Evolutionary conservation across 1,140 invertebrate species (phyloP), one percentile per base, ranked within the genome.

Genomic region (Lanistes nyassanus): DNA sequence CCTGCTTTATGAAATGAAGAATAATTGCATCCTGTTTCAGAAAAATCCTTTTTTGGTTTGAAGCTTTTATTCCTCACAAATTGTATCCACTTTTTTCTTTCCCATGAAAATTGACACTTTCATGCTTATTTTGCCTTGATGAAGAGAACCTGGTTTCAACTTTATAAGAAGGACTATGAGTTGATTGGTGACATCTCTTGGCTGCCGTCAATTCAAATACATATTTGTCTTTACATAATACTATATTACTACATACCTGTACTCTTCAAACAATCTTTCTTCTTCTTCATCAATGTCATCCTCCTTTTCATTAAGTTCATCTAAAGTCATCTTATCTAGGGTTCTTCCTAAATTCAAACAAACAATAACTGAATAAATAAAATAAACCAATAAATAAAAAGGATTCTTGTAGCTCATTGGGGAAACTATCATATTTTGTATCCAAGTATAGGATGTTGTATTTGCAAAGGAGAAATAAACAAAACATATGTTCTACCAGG

Each of bases 211-310:
- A 53, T 53, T 13, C 51, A 7, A n/a, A 60, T 26, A 60, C 29
- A 16, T 47, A 31, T 1, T 71, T 71, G 13, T 26, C 53, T 71
- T 3, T 71, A 16, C 47, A 21, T 13, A 26, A 3, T 19, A 51
- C 23, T 56, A 47, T 31, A 36, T 62, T 60, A 36, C 39, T 36
- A 47, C 68, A 37, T 36, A 91, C 98, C 97, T 91, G 79, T 88
- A 89, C 72, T 84, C 80, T 78, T 89, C 87, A 84, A 90, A 89
- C 58, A 89, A 84, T 69, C 85, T 79, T 74, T 89, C 87, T 58
- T 98, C 96, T 68, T 97, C 97, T 90, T 98, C 97, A 91, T 98
- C 97, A 16, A 98, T 88, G 84, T 97, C 95, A 90, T 98, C 97
- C 86, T 89, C 88, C 34, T 83, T 85, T 69, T 90, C 88, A 82